Evolutionary conservation across 2,113 vertebrate genomes (phyloP).

Genomic region (Amphiprion ocellaris): DNA sequence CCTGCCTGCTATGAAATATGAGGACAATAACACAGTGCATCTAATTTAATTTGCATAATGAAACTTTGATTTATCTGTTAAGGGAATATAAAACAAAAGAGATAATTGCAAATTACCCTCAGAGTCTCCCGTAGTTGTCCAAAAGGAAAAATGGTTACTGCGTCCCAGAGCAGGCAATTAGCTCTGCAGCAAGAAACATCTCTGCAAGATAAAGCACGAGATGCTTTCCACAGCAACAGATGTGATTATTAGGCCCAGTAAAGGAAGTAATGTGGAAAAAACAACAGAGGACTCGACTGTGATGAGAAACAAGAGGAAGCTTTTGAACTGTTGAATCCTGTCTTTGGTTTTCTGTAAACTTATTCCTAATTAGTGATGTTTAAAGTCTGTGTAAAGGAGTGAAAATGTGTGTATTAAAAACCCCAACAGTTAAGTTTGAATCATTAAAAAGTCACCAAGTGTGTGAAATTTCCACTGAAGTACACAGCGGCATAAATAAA

Average conservation of each 20-base stretch:
- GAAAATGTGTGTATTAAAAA: too few relatives aligned
- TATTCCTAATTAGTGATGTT: too few relatives aligned
- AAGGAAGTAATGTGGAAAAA: not conserved
- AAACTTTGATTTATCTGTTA: constrained; percentile 58
- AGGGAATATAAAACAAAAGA: constrained; percentile 40
- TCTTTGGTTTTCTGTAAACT: not conserved
- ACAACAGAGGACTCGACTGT: not conserved
- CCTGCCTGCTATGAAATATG: constrained; percentile 35
- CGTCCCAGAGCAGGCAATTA: constrained; percentile 15
- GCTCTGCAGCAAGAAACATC: not conserved
- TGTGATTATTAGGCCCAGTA: not conserved
- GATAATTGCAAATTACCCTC: constrained; percentile 60
- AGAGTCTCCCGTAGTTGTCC: constrained; percentile 18
- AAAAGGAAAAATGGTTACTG: constrained; percentile 28
- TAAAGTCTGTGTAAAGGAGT: too few relatives aligned
- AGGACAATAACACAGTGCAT: constrained; percentile 45
- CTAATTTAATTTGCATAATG: constrained; percentile 63
- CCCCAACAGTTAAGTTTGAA: too few relatives aligned
- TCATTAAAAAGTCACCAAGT: too few relatives aligned
- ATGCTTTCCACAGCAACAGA: not conserved
- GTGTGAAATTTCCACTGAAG: too few relatives aligned
- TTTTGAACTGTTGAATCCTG: not conserved
- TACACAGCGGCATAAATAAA: too few relatives aligned
- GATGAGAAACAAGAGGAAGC: not conserved
- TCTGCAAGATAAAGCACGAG: not conserved